These are phyloP conservation scores for Melitaea cinxia DNA, from an alignment of 1,140 invertebrate genomes.

Conservation along the genomic window DNA sequence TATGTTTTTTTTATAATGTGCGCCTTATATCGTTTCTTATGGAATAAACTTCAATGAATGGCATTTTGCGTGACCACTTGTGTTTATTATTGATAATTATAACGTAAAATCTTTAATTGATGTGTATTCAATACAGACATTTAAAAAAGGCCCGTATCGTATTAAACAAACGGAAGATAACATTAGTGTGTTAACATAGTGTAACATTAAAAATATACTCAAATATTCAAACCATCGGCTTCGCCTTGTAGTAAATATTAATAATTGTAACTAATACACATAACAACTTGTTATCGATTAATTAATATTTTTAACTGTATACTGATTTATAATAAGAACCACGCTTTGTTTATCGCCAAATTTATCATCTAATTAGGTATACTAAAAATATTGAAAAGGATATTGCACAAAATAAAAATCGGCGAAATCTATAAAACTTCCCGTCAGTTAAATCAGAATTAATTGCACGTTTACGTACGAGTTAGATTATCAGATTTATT, in stretches of 20 bases:
- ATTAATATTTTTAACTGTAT: neutral
- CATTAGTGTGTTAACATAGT: too few species aligned
- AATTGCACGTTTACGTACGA: slow-evolving; percentile 16
- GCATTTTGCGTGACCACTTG: too few species aligned
- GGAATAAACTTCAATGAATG: too few species aligned
- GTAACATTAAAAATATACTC: neutral
- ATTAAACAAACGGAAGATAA: too few species aligned
- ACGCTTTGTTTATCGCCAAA: neutral
- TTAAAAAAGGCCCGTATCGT: too few species aligned
- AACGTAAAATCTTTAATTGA: too few species aligned
- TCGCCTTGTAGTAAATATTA: neutral
- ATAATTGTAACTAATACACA: neutral
- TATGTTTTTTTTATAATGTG: too few species aligned
- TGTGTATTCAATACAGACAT: too few species aligned
- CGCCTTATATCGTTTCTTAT: too few species aligned
- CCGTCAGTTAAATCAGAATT: slow-evolving; percentile 40
- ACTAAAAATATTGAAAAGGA: slow-evolving; percentile 15
- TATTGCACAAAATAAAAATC: slow-evolving; percentile 11
- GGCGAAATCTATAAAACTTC: slow-evolving; percentile 34
- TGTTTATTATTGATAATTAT: too few species aligned
- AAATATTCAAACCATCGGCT: neutral
- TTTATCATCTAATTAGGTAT: slow-evolving; percentile 10
- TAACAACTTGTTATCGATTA: neutral
- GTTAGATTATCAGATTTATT: neutral
- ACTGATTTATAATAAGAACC: slow-evolving; percentile 3